Evolutionary conservation across 2,888 invertebrate genomes (phyloP).

Genomic region (Resseliella maxima): DNA sequence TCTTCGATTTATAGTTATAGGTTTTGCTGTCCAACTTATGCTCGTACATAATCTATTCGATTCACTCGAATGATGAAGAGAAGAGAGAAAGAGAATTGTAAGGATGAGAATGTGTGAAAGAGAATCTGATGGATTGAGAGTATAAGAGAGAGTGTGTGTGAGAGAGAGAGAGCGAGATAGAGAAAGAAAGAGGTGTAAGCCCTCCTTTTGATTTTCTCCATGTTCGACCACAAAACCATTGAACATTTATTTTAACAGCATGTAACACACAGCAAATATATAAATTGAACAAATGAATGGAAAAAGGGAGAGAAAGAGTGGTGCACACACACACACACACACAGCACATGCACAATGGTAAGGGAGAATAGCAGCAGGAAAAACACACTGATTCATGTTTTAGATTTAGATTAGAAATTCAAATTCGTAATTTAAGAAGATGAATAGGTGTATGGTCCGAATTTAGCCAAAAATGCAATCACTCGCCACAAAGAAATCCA

Average conservation of each 20-base stretch:
- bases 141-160: too few species aligned
- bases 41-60: constrained; percentile 28
- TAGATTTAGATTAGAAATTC: constrained; percentile 48
- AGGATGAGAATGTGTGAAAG: too few species aligned
- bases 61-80: too few species aligned
- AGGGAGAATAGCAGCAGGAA: neutral
- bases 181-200: too few species aligned
- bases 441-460: constrained; percentile 23
- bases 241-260: neutral
- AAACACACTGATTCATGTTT: constrained; percentile 37
- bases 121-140: too few species aligned
- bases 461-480: constrained; percentile 51
- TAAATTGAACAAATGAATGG: neutral
- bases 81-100: too few species aligned
- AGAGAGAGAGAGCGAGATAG: too few species aligned
- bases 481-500: neutral
- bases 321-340: too few species aligned
- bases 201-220: constrained; percentile 19
- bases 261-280: neutral
- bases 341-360: neutral
- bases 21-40: constrained; percentile 27
- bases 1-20: constrained; percentile 51
- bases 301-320: neutral
- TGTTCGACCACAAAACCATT: neutral
- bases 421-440: constrained; percentile 45